A percentile compares a stretch with the other conserved stretches of the same genome.
Evolutionary conservation across 2,888 invertebrate genomes (phyloP).

Genomic region (Notodonta dromedarius): DNA sequence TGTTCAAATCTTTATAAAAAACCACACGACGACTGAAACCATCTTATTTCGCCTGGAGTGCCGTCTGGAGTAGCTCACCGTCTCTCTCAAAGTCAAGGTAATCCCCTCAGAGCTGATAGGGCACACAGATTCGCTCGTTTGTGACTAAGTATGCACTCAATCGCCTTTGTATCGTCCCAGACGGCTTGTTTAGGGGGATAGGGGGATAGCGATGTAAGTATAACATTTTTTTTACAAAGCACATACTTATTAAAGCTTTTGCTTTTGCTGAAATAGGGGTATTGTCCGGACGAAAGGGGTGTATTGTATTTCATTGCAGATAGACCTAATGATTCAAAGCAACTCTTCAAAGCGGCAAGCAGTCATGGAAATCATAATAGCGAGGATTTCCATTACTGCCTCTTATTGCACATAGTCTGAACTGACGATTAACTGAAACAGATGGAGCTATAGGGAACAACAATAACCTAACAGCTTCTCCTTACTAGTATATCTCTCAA

Average conservation of each 20-base stretch:
- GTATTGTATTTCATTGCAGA: too few species aligned
- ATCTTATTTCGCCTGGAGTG: not conserved
- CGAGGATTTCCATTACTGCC: too few species aligned
- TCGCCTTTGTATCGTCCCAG: conserved; percentile 11
- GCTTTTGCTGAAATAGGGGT: not conserved
- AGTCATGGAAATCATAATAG: not conserved
- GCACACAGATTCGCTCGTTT: conserved; percentile 40
- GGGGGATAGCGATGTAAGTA: not conserved
- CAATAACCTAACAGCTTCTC: too few species aligned
- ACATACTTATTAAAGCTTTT: not conserved
- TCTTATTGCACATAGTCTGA: too few species aligned
- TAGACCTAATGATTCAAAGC: too few species aligned
- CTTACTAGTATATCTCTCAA: too few species aligned
- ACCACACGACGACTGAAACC: too few species aligned
- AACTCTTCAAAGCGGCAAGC: too few species aligned
- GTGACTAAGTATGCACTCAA: conserved; percentile 21
- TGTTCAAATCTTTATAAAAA: too few species aligned
- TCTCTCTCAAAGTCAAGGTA: conserved; percentile 42
- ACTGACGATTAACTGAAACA: too few species aligned
- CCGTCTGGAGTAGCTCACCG: not conserved
- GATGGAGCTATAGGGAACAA: too few species aligned
- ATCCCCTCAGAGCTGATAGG: conserved; percentile 42
- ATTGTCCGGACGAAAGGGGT: not conserved
- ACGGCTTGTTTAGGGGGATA: conserved; percentile 6
- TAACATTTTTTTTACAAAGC: not conserved